Evolutionary conservation across 2,888 invertebrate genomes (phyloP), one percentile per base, ranked within the genome.

Genomic region (Electrophaes corylata): DNA sequence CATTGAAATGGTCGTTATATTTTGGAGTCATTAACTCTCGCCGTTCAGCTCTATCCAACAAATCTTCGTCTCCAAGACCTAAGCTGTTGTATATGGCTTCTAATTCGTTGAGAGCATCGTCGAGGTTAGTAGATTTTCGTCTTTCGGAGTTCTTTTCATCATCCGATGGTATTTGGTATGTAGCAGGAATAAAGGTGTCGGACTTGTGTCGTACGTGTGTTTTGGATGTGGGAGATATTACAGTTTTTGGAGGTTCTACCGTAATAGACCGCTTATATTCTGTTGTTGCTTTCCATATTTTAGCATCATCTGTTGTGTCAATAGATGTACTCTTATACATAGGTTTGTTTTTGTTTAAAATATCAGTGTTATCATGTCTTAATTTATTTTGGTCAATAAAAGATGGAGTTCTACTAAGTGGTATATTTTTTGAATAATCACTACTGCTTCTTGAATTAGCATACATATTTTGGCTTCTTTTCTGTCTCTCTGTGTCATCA

Each of bases 51-150:
- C 96, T 92, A 75, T 96, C 96, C 49, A 96, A 81, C 57, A 96
- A 91, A 84, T 96, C 96, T 79, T 96, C 96, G 75, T 97, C 97
- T 0, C 95, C 96, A 48, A 97, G 89, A n/a, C 95, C 95, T 55
- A 98, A 92, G 71, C 96, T 97, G 71, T 97, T 96, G 78, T 97
- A 96, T 76, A 98, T 97, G n/a, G 96, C 96, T 90, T 98, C 98
- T 53, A 98, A 84, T 84, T 98, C 98, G 72, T 95, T 95, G 19
- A 98, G 92, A 50, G 98, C 98, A 76, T 98, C 97, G 77, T 97
- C 97, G 35, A 97, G 91, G 81, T 97, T 97, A 12, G 95, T 94
- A 2, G 96, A 96, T 81, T 95, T 96, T 68, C 94, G 87, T 70
- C 92, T 86, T 70, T 91, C 91, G 53, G 91, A 91, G 69, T 75